Percentiles rank a stretch among this genome's conserved stretches.
phyloP scores from a whole-genome alignment of 1,140 invertebrate species.

The Coptotermes formosanus region DNA sequence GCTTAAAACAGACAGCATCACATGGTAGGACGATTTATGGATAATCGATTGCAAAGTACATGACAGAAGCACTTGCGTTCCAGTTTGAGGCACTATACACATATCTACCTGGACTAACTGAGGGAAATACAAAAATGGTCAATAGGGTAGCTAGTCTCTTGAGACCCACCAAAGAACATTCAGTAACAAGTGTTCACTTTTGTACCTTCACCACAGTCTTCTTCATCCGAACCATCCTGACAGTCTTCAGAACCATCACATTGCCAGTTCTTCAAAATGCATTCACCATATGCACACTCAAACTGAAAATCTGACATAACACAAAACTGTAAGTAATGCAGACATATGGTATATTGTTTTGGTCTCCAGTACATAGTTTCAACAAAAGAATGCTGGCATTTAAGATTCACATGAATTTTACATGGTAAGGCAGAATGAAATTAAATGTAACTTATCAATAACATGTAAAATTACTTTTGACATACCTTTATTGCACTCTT shows the following conservation, averaged over 20 bases:
- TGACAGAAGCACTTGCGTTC: not conserved
- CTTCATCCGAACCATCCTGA: conserved; percentile 53
- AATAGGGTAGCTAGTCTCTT: not conserved
- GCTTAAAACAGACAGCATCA: no score
- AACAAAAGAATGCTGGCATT: not conserved
- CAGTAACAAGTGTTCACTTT: not conserved
- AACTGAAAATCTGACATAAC: conserved; percentile 11
- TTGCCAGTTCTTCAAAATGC: conserved; percentile 52
- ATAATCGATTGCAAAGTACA: no score
- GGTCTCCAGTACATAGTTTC: not conserved
- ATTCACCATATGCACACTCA: conserved; percentile 41
- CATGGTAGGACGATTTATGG: no score
- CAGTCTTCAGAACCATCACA: conserved; percentile 60
- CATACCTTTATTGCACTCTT: not conserved
- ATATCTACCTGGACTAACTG: not conserved
- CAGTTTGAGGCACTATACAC: not conserved
- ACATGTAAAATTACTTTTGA: not conserved
- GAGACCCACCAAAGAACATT: not conserved
- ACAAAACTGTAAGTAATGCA: not conserved
- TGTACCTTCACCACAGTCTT: conserved; percentile 37
- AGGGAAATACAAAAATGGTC: not conserved
- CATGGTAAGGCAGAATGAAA: not conserved
- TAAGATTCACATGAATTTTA: not conserved
- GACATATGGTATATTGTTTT: not conserved
- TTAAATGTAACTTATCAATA: not conserved